Conservation (phyloP, 2,888 invertebrate genomes). For the Agonopterix subpropinquella region DNA sequence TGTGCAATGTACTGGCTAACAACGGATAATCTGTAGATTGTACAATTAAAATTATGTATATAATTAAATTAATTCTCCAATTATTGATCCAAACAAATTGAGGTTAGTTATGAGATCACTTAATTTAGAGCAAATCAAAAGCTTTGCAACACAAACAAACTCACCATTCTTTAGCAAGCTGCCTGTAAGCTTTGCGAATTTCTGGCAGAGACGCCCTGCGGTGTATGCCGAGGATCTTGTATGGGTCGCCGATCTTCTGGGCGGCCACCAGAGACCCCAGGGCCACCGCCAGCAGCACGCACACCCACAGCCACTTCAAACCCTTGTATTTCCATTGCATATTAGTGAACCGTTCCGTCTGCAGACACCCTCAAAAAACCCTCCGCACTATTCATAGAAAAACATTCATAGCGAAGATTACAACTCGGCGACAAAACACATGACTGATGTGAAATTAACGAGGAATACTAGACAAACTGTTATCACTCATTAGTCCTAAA, state of each 20-base stretch:
- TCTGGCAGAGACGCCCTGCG: constrained; percentile 85
- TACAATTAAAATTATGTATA: too few species aligned
- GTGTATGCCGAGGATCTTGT: constrained; percentile 87
- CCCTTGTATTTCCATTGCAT: constrained; percentile 66
- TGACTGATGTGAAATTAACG: constrained; percentile 33
- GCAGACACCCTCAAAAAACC: constrained; percentile 26
- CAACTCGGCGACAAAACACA: constrained; percentile 31
- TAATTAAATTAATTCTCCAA: too few species aligned
- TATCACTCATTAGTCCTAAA: constrained; percentile 69
- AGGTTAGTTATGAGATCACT: background rate
- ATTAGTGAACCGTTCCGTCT: constrained; percentile 35
- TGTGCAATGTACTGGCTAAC: too few species aligned
- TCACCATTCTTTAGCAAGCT: constrained; percentile 93
- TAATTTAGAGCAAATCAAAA: background rate
- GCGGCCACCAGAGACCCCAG: constrained; percentile 38
- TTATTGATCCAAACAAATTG: constrained; percentile 12
- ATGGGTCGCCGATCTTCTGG: constrained; percentile 84
- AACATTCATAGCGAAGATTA: constrained; percentile 33
- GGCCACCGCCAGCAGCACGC: constrained; percentile 34
- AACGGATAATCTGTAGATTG: too few species aligned
- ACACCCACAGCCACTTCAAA: constrained; percentile 56
- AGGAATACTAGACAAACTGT: constrained; percentile 40
- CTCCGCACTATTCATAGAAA: constrained; percentile 38
- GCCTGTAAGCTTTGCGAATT: constrained; percentile 92
- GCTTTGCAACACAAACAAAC: constrained; percentile 15